A percentile compares a stretch with the other conserved stretches of the same genome.
phyloP scores from a whole-genome alignment of 2,888 invertebrate genomes.

The Diogma glabrata region DNA sequence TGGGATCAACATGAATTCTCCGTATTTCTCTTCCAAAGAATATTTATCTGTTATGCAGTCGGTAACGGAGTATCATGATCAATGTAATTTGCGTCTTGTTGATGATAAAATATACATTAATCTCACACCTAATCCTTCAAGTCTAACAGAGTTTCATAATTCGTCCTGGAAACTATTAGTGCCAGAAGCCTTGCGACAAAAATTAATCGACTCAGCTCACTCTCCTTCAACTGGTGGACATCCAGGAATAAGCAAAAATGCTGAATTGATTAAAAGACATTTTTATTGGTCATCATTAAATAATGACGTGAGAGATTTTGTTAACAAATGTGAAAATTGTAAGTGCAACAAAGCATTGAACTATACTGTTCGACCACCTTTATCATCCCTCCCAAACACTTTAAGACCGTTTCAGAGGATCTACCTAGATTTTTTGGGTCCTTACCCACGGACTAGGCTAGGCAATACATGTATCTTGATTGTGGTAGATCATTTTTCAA shows the following conservation, averaged over 20 bases:
- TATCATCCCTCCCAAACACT: not conserved
- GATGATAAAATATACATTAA: not conserved
- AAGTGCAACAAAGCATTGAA: not conserved
- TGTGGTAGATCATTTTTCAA: not conserved
- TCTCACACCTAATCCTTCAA: not conserved
- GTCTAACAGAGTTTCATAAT: not conserved
- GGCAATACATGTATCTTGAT: not conserved
- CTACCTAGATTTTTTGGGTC: not conserved
- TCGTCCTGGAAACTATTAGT: not conserved
- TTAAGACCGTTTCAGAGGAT: not conserved
- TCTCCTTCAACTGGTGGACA: not conserved
- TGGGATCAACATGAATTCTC: not conserved
- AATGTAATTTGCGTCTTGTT: not conserved
- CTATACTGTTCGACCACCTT: not conserved
- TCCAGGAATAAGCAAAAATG: not conserved
- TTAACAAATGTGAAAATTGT: not conserved
- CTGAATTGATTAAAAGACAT: not conserved
- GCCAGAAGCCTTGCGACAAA: not conserved
- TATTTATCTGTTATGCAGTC: not conserved
- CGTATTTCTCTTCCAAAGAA: not conserved
- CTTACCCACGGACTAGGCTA: not conserved
- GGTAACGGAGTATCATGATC: not conserved
- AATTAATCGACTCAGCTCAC: not conserved
- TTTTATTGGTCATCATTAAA: not conserved
- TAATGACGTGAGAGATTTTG: not conserved